phyloP scores from a whole-genome alignment of 2,797 vertebrate species.

The Chelon labrosus region DNA sequence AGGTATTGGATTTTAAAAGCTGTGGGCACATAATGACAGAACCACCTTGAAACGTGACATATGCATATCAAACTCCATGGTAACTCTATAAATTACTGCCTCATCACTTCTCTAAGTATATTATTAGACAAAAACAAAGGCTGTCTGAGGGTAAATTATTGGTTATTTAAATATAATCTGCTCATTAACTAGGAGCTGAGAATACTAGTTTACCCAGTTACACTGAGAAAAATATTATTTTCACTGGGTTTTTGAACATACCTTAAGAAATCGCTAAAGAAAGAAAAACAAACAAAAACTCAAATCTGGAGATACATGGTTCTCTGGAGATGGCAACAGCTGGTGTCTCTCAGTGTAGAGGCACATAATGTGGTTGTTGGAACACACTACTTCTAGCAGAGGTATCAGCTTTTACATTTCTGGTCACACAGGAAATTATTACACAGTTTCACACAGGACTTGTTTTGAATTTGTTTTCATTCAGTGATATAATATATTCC shows the following conservation, averaged over 20 bases:
- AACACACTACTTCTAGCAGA: no score
- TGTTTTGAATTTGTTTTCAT: slow-evolving; percentile 33
- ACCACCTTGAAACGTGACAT: slow-evolving; percentile 59
- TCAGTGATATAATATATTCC: slow-evolving; percentile 18
- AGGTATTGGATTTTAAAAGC: slow-evolving; percentile 45
- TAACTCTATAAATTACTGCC: slow-evolving; percentile 26
- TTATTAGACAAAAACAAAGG: slow-evolving; percentile 53
- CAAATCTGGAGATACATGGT: no score
- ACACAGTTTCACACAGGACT: no score
- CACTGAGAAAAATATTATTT: no score
- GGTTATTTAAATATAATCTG: slow-evolving; percentile 3
- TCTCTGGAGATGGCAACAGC: no score
- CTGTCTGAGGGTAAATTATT: slow-evolving; percentile 30
- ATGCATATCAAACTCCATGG: slow-evolving; percentile 36
- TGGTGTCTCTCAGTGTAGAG: no score
- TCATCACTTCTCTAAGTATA: slow-evolving; percentile 41
- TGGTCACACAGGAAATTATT: no score
- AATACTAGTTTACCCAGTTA: no score
- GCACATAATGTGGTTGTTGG: no score
- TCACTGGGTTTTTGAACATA: neutral
- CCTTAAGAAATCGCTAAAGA: no score
- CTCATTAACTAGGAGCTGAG: slow-evolving; percentile 2
- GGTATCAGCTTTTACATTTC: no score
- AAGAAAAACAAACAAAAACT: no score
- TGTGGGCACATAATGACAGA: slow-evolving; percentile 41